Evolutionary conservation across 2,113 vertebrate species (phyloP), one percentile per base, ranked within the genome.

Genomic region (Lycaon pictus): DNA sequence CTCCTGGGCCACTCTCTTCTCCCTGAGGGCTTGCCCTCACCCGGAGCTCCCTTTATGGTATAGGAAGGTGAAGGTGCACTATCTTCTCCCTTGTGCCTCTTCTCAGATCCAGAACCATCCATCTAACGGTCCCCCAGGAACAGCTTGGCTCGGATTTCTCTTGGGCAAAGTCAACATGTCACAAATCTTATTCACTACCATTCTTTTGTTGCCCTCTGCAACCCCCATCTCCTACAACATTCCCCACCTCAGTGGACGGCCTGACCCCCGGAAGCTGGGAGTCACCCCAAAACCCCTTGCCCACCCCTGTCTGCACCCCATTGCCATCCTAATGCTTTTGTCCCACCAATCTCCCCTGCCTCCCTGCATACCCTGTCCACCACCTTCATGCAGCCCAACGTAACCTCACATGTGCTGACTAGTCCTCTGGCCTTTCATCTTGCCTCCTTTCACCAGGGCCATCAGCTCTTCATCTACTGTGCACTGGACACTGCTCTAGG

Each of bases 291-390:
- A 20, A 4, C 63, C n/a, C 8, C 65, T 11, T 6, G 2, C 43
- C 25, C 11, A 0, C 35, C 16, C 48, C 22, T 48, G 3, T 55
- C 87, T 16, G 25, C 3, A 2, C 3, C 1, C 53, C 2, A 0
- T 11, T 53, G 7, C n/a, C 35, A 2, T 55, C 71, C 74, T 29
- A 4, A 60, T 4, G 9, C 35, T 10, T 60, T 63, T 51, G 69
- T 74, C 13, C 58, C 76, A 48, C n/a, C n/a, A 0, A 2, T 13
- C 51, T 51, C 82, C 12, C 51, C 3, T 63, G 4, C 25, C 19
- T 62, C 90, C 32, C 16, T 27, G 32, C 12, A 1, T 56, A 71
- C 48, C 25, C 84, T 74, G 77, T 27, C 19, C 82, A 6, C 55
- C 81, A 17, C 86, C 58, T 27, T 29, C n/a, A 35, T 35, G 37